phyloP scores from a whole-genome alignment of 2,888 invertebrate species.

The Lymantria dispar region DNA sequence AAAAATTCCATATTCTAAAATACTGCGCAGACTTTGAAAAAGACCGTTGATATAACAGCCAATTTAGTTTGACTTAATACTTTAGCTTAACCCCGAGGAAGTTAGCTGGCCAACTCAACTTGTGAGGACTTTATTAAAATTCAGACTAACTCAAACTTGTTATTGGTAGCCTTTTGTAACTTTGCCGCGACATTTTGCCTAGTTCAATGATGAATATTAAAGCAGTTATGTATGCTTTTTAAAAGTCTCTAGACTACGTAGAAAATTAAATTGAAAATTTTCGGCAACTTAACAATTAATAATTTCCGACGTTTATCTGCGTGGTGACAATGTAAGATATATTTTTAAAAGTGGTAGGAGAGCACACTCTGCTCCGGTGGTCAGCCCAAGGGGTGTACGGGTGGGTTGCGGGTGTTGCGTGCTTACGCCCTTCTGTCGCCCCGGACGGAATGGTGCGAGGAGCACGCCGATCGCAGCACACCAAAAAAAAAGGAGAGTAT shows the following conservation, averaged over 20 bases:
- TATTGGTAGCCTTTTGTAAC: constrained; percentile 40
- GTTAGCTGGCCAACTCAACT: constrained; percentile 20
- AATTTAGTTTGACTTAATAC: constrained; percentile 42
- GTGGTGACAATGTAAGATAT: no score
- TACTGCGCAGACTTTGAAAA: constrained; percentile 3
- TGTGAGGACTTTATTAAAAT: constrained; percentile 50
- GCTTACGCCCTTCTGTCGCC: no score
- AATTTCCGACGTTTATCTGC: no score
- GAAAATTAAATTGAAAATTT: no score
- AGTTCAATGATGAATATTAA: neutral
- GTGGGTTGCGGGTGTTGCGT: no score
- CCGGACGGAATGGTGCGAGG: no score
- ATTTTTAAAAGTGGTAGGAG: no score
- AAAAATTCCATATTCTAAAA: constrained; percentile 13
- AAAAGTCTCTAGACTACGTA: neutral
- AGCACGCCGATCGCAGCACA: no score
- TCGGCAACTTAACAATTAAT: no score
- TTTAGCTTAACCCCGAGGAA: constrained; percentile 33
- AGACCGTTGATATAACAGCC: constrained; percentile 15
- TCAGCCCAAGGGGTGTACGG: no score
- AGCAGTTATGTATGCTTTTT: neutral
- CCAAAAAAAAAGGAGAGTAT: no score
- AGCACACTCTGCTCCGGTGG: no score
- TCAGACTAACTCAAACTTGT: constrained; percentile 45
- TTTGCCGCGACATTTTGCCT: constrained; percentile 19